Conservation (phyloP, 2,113 vertebrate species). For the Trinectes maculatus region DNA sequence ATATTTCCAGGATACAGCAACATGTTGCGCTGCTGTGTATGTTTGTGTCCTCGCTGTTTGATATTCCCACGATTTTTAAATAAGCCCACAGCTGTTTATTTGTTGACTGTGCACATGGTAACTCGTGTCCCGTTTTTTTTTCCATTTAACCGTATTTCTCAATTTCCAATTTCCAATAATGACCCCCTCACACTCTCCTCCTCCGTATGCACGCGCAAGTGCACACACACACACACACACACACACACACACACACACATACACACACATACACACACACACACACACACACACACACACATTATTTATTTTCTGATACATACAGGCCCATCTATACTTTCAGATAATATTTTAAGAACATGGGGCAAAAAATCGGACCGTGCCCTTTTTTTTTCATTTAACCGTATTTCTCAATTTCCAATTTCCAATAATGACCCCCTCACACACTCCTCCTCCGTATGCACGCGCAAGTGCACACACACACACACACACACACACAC, state of each 20-base stretch:
- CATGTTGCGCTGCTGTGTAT: slow-evolving; percentile 1
- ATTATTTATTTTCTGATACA: not conserved
- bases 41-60: not conserved
- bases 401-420: not conserved
- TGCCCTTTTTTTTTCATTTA: not conserved
- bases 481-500: slow-evolving; percentile 30
- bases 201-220: slow-evolving; percentile 4
- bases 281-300: slow-evolving; percentile 27
- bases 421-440: not conserved
- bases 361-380: too few relatives aligned
- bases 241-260: slow-evolving; percentile 30
- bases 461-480: slow-evolving; percentile 29
- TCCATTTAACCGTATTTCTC: not conserved
- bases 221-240: slow-evolving; percentile 31
- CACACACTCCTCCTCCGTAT: not conserved
- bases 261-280: slow-evolving; percentile 15
- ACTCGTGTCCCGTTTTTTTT: too few relatives aligned
- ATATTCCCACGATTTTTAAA: not conserved
- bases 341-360: not conserved
- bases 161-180: not conserved
- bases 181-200: not conserved
- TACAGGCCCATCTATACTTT: not conserved
- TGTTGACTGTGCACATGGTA: not conserved
- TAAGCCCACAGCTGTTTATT: not conserved
- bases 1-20: slow-evolving; percentile 9